Evolutionary conservation across 2,888 invertebrate genomes (phyloP), one percentile per base, ranked within the genome.

Genomic region (Andrena minutula): DNA sequence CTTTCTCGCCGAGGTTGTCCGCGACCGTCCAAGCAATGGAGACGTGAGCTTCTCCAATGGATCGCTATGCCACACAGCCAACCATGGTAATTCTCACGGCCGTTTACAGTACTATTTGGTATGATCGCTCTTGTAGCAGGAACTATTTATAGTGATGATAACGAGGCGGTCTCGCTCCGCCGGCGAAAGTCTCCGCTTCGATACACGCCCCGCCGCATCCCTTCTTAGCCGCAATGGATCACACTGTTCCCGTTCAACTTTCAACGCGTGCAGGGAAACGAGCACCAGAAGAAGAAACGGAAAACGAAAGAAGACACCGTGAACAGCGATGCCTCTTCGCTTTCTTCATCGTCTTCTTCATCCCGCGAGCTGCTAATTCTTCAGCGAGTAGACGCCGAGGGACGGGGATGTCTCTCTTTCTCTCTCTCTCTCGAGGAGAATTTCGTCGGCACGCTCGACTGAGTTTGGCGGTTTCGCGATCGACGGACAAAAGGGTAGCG

Each of bases 61-160:
- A n/a, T 64, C 41, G 30, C 58, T 66, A 51, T 56, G 74, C 49
- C 66, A 47, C 58, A 65, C 66, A 72, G 65, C 53, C 53, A 56
- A 16, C 23, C 72, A 68, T 23, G 74, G 51, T 41, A 49, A 53
- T 64, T 47, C 63, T 61, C 56, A 65, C 73, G 72, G 69, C 61
- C 79, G 79, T 86, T 81, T 85, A 89, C 89, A 88, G 88, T 91
- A 91, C 89, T 92, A 92, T 92, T 92, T 92, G 92, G 92, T 92
- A 92, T 92, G 88, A 92, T 91, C 90, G 91, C 91, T 91, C 90
- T 90, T 88, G 89, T 89, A 91, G 90, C 91, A 92, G 92, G 92
- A 92, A 92, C 92, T 92, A 91, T 92, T 91, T 88, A 69, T 79
- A 84, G 78, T 69, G 79, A 79, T 79, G 77, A 72, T 70, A 41